phyloP scores from a whole-genome alignment of 2,113 vertebrate species.

The Ictidomys tridecemlineatus region DNA sequence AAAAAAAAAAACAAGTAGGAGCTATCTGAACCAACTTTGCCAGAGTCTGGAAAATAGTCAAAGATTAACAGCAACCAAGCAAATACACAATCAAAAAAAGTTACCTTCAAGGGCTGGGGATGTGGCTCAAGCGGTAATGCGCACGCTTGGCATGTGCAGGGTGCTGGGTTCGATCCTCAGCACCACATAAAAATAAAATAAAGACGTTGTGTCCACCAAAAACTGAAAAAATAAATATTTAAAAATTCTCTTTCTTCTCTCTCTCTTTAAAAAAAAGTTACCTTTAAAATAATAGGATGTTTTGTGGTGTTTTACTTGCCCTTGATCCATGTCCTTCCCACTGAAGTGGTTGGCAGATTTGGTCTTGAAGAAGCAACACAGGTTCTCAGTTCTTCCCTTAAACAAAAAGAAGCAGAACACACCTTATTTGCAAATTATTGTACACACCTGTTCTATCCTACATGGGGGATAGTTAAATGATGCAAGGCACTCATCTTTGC shows the following conservation, averaged over 20 bases:
- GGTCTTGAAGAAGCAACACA: background rate
- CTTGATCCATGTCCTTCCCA: background rate
- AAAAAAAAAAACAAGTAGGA: background rate
- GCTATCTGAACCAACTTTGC: background rate
- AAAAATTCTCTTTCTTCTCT: too few species aligned
- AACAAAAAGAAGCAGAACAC: background rate
- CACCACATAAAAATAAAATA: too few species aligned
- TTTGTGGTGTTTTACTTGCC: background rate
- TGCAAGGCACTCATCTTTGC: background rate
- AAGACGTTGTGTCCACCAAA: too few species aligned
- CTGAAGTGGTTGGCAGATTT: background rate
- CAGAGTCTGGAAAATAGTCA: background rate
- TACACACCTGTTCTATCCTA: background rate
- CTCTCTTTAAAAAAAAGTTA: too few species aligned
- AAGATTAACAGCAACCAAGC: background rate
- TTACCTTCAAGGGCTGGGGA: background rate
- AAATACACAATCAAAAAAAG: background rate
- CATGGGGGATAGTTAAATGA: background rate
- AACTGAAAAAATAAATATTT: too few species aligned
- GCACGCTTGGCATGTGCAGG: too few species aligned
- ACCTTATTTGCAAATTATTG: background rate
- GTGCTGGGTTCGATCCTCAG: too few species aligned
- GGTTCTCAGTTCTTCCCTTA: background rate
- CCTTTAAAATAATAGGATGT: background rate
- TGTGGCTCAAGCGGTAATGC: too few species aligned